phyloP scores from a whole-genome alignment of 2,797 vertebrate species.

The Pygocentrus nattereri region DNA sequence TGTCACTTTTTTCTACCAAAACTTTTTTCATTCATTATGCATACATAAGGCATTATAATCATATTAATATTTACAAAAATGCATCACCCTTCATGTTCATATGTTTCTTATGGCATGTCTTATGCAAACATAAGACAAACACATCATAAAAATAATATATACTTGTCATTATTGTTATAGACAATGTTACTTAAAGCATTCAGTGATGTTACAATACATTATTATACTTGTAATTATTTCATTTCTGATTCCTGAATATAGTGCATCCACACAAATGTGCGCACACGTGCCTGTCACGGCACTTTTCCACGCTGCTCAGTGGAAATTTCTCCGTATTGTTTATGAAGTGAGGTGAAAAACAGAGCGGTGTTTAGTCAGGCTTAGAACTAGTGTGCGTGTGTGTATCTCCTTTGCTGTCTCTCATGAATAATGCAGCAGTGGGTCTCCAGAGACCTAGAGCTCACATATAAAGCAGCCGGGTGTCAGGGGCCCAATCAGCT shows the following conservation, averaged over 20 bases:
- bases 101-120: no score
- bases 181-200: no score
- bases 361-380: conserved; percentile 29
- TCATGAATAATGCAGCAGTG: conserved; percentile 58
- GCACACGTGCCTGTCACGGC: conserved; percentile 10
- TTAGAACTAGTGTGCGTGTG: not conserved
- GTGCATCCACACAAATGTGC: not conserved
- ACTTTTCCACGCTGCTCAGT: conserved; percentile 42
- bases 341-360: conserved; percentile 38
- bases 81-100: no score
- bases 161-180: no score
- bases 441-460: conserved; percentile 36
- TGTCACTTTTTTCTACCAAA: no score
- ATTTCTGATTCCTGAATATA: not conserved
- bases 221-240: no score
- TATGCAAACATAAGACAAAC: no score
- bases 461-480: conserved; percentile 46
- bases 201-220: no score
- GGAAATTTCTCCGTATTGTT: conserved; percentile 47
- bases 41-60: no score
- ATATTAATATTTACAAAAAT: no score
- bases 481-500: conserved; percentile 51
- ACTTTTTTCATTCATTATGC: no score
- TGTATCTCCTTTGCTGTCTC: not conserved
- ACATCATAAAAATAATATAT: no score